Conservation (phyloP, 2,113 vertebrate species). For the Hirundichthys speculiger region DNA sequence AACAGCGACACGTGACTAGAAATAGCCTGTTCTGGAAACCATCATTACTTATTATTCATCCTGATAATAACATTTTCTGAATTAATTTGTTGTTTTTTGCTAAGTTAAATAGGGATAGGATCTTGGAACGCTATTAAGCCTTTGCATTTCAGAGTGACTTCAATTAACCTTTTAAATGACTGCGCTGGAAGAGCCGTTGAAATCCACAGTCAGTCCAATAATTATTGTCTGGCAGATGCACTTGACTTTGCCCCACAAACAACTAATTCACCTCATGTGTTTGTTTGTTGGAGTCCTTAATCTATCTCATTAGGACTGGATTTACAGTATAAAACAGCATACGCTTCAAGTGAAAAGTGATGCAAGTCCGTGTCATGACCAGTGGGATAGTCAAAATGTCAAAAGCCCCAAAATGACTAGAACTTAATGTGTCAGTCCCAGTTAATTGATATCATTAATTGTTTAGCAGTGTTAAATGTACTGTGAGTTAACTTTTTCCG, state of each 20-base stretch:
- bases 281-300: slow-evolving; percentile 58
- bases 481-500: too few relatives aligned
- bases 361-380: background rate
- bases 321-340: slow-evolving; percentile 41
- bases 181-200: slow-evolving; percentile 43
- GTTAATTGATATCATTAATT: too few relatives aligned
- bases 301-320: slow-evolving; percentile 50
- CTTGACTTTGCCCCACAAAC: slow-evolving; percentile 52
- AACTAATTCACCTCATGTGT: slow-evolving; percentile 52
- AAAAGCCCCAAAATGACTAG: background rate
- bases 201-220: slow-evolving; percentile 68
- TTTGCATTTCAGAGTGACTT: slow-evolving; percentile 61
- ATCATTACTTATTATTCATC: slow-evolving; percentile 4
- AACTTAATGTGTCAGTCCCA: too few relatives aligned
- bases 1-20: background rate
- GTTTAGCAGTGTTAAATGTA: too few relatives aligned
- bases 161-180: slow-evolving; percentile 73
- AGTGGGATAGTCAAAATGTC: slow-evolving; percentile 1
- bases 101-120: slow-evolving; percentile 40
- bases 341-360: slow-evolving; percentile 9
- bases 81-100: slow-evolving; percentile 35
- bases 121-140: slow-evolving; percentile 48
- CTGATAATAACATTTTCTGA: slow-evolving; percentile 17
- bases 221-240: slow-evolving; percentile 64
- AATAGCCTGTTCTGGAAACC: slow-evolving; percentile 4